Evolutionary conservation across 1,140 invertebrate species (phyloP), one percentile per base, ranked within the genome.

Genomic region (Papilio aristodemus): DNA sequence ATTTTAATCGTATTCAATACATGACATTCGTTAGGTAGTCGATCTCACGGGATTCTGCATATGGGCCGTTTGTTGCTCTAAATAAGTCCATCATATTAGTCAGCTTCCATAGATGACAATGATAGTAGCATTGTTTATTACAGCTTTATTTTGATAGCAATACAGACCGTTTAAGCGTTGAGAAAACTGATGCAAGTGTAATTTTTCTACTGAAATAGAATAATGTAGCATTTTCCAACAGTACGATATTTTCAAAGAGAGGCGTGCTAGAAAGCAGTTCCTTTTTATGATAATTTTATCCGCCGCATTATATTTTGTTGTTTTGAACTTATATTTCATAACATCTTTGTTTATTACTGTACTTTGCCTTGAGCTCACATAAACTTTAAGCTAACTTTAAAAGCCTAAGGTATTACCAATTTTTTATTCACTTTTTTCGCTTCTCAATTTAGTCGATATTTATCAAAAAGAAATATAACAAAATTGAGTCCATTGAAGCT

Each of bases 51-150:
- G 2, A 22, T 13, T 54, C 10, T 25, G 19, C 46, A 32, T 32
- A 32, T 32, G 6, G 27, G 27, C 27, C 27, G 10, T 22, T 54
- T 54, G 46, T 54, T 54, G 46, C 46, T 54, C 46, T 54, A 11
- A 54, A 54, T 54, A 54, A 54, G 46, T 54, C 46, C 19, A 54
- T 54, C 10, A 54, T 10, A 22, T 54, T 54, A 54, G 22, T 54
- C 46, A 54, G 19, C 46, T 54, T 10, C 19, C 19, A 22, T 10
- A 17, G 9, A 25, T 54, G 1, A n/a, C 38, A 22, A 17, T 22
- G 43, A 11, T 9, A 54, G 46, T 54, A 9, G 46, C 22, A 22
- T 54, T 54, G 46, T 54, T 54, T 22, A 22, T 6, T 4, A 25
- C 17, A 22, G 10, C 46, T 54, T 54, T 54, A 54, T 54, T 54